Evolutionary conservation across 2,797 vertebrate genomes (phyloP).

Genomic region (Betta splendens): DNA sequence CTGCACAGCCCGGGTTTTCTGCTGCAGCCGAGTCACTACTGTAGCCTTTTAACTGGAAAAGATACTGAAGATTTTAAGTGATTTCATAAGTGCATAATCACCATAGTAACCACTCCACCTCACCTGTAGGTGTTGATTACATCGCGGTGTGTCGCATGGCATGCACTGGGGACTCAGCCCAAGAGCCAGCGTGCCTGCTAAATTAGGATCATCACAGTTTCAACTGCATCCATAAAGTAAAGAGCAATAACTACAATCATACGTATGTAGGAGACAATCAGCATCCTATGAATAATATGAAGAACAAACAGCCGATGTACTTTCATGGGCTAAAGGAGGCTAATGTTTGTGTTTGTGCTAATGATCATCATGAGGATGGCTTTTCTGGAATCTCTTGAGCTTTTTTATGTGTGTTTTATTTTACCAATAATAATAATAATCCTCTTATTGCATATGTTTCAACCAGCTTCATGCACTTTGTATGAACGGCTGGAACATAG

Average conservation of each 20-base stretch:
- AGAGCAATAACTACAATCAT: background rate
- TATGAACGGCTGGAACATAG: too few species aligned
- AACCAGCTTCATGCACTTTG: too few species aligned
- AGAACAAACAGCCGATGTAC: background rate
- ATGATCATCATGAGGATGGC: background rate
- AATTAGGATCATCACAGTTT: background rate
- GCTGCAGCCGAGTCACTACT: conserved; percentile 17
- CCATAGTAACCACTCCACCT: conserved; percentile 14
- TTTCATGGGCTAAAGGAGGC: background rate
- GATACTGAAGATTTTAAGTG: conserved; percentile 22
- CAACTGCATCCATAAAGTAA: background rate
- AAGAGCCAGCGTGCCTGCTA: background rate
- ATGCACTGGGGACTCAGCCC: background rate
- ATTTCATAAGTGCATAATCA: conserved; percentile 47
- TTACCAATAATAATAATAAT: background rate
- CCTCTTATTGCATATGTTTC: conserved; percentile 3
- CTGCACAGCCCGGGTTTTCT: conserved; percentile 3
- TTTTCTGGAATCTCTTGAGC: background rate
- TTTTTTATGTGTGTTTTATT: conserved; percentile 5
- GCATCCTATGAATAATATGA: background rate
- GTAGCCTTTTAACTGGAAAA: conserved; percentile 5
- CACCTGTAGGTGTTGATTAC: conserved; percentile 24
- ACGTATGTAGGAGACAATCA: too few species aligned
- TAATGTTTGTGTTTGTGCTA: background rate
- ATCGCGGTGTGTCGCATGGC: conserved; percentile 13